These are phyloP conservation scores for Drosophila sucinea DNA, from an alignment of 1,140 invertebrate genomes.

Conservation along the genomic window DNA sequence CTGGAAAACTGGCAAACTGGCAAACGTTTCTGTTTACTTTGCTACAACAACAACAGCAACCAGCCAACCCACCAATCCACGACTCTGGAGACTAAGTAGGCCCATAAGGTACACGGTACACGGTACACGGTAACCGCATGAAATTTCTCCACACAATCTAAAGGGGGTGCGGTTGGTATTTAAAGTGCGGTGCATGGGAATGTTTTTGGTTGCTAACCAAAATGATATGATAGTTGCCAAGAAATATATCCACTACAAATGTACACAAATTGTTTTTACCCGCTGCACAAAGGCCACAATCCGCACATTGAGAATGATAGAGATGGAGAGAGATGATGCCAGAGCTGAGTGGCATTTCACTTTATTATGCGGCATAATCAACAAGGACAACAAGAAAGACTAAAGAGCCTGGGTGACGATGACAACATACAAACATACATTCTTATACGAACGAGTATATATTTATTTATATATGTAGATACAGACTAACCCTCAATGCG, in stretches of 20 bases:
- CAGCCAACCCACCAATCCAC: neutral
- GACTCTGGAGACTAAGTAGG: conserved; percentile 10
- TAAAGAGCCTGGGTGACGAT: conserved; percentile 22
- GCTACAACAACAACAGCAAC: neutral
- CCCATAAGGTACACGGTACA: conserved; percentile 59
- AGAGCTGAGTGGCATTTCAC: conserved; percentile 67
- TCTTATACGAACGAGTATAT: neutral
- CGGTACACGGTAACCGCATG: conserved; percentile 63
- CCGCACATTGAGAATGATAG: conserved; percentile 26
- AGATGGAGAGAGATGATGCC: conserved; percentile 49
- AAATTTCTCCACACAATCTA: conserved; percentile 25
- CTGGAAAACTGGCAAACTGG: conserved; percentile 42
- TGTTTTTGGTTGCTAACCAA: conserved; percentile 51
- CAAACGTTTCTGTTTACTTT: conserved; percentile 40
- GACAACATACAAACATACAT: conserved; percentile 23
- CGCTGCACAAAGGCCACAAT: conserved; percentile 27
- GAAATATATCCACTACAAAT: neutral
- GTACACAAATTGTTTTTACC: conserved; percentile 10
- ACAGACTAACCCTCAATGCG: conserved; percentile 46
- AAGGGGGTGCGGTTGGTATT: conserved; percentile 7
- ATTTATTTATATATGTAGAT: neutral
- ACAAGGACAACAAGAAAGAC: conserved; percentile 29
- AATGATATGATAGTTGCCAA: conserved; percentile 42
- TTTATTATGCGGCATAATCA: conserved; percentile 77
- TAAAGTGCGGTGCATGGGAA: conserved; percentile 57